A percentile compares a stretch with the other conserved stretches of the same genome.
Evolutionary conservation across 2,888 invertebrate species (phyloP).

Genomic region (Agriopis aurantiaria): DNA sequence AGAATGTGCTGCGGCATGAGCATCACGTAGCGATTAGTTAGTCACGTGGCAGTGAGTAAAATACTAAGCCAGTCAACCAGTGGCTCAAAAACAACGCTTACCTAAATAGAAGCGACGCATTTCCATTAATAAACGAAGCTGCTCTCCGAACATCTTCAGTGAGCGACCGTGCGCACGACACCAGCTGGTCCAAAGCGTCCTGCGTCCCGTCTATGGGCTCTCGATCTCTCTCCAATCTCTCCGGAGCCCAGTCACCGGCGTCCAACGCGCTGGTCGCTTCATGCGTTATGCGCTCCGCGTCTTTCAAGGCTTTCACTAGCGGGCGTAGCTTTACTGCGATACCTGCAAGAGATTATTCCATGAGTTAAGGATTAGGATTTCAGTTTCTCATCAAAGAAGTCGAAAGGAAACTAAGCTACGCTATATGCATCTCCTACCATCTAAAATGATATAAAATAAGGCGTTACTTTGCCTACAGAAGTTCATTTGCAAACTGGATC

Average conservation of each 20-base stretch:
- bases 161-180: constrained; percentile 94
- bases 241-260: constrained; percentile 92
- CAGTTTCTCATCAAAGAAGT: not conserved
- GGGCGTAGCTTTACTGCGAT: constrained; percentile 91
- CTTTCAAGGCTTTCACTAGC: constrained; percentile 92
- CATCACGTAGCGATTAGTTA: no score
- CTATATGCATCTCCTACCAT: not conserved
- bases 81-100: constrained; percentile 46
- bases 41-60: no score
- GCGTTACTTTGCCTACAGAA: no score
- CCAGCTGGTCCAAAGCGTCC: constrained; percentile 95
- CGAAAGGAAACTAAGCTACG: not conserved
- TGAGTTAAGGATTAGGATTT: not conserved
- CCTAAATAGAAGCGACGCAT: constrained; percentile 92
- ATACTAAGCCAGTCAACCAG: no score
- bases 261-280: constrained; percentile 92
- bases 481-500: no score
- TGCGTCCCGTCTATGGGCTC: constrained; percentile 87
- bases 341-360: constrained; percentile 59
- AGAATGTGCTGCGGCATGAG: no score
- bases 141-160: constrained; percentile 96
- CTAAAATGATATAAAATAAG: no score
- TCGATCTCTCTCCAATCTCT: constrained; percentile 84
- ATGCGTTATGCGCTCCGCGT: constrained; percentile 92
- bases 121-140: constrained; percentile 96